These are phyloP conservation scores for Halcyon smyrnensis DNA, from an alignment of 2,797 vertebrate genomes.

Conservation along the genomic window DNA sequence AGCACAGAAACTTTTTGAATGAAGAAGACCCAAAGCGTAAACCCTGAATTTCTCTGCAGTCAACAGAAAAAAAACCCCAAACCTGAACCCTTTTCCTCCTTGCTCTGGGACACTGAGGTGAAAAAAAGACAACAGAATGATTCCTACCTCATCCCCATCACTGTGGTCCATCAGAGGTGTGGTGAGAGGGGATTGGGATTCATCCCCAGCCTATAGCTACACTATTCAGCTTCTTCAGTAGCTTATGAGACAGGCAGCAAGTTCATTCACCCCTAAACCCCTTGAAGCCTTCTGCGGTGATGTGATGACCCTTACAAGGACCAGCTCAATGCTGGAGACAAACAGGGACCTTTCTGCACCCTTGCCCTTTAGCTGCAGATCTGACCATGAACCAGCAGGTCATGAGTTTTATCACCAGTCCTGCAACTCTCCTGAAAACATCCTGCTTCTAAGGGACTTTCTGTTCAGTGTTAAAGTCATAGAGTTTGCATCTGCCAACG, in stretches of 20 bases:
- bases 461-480: background rate
- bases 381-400: background rate
- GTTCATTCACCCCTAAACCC: background rate
- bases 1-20: background rate
- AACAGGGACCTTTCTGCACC: background rate
- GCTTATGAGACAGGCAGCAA: background rate
- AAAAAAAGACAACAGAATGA: background rate
- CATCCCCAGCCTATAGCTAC: background rate
- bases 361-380: background rate
- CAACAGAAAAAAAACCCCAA: accelerated
- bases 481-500: background rate
- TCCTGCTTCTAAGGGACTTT: background rate
- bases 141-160: background rate
- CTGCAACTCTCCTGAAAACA: background rate
- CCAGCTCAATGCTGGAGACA: background rate
- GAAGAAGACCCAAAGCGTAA: accelerated
- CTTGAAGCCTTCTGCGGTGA: background rate
- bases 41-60: background rate
- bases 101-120: background rate
- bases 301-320: background rate
- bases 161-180: background rate
- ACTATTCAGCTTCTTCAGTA: accelerated
- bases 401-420: background rate
- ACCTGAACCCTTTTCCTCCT: background rate
- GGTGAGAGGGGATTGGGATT: background rate